Percentiles rank a stretch among this genome's conserved stretches.
These are phyloP conservation scores for Isoperla grammatica DNA, from an alignment of 2,888 invertebrate species.

Conservation along the genomic window DNA sequence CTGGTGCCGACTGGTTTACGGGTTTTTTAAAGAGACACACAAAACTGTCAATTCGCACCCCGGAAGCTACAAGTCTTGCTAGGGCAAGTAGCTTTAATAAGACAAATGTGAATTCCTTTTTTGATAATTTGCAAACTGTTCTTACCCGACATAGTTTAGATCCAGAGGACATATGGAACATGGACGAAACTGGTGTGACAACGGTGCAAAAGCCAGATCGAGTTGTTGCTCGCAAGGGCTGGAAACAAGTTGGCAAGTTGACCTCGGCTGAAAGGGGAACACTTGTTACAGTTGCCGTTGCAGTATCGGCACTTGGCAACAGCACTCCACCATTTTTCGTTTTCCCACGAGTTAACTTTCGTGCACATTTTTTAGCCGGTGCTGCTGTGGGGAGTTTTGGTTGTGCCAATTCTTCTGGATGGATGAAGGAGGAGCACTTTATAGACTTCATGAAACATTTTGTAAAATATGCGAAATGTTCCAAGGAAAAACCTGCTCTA, in stretches of 20 bases:
- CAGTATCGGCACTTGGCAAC: constrained; percentile 37
- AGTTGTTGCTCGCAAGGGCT: constrained; percentile 39
- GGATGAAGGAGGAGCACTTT: constrained; percentile 36
- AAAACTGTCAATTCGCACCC: constrained; percentile 27
- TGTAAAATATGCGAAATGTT: constrained; percentile 2
- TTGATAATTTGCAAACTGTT: constrained; percentile 32
- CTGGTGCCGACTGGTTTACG: constrained; percentile 30
- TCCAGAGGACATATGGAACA: constrained; percentile 40
- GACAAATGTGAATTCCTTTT: constrained; percentile 21
- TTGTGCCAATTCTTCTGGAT: constrained; percentile 33
- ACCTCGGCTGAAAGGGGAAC: constrained; percentile 40
- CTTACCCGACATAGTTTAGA: constrained; percentile 33
- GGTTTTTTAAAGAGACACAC: constrained; percentile 30
- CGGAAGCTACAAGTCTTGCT: constrained; percentile 32
- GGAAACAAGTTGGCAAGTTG: constrained; percentile 39
- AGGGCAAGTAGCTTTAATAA: constrained; percentile 30
- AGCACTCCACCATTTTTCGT: constrained; percentile 39
- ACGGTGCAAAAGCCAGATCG: constrained; percentile 41
- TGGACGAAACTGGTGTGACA: constrained; percentile 41
- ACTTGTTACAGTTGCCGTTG: constrained; percentile 37
- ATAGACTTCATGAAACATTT: constrained; percentile 26
- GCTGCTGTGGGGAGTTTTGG: constrained; percentile 31
- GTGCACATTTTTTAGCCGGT: constrained; percentile 29
- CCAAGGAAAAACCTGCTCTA: constrained; percentile 27
- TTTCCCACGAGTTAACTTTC: constrained; percentile 33